Percentiles rank a stretch among this genome's conserved stretches.
Evolutionary conservation across 2,113 vertebrate genomes (phyloP).

Genomic region (Tinamus guttatus): DNA sequence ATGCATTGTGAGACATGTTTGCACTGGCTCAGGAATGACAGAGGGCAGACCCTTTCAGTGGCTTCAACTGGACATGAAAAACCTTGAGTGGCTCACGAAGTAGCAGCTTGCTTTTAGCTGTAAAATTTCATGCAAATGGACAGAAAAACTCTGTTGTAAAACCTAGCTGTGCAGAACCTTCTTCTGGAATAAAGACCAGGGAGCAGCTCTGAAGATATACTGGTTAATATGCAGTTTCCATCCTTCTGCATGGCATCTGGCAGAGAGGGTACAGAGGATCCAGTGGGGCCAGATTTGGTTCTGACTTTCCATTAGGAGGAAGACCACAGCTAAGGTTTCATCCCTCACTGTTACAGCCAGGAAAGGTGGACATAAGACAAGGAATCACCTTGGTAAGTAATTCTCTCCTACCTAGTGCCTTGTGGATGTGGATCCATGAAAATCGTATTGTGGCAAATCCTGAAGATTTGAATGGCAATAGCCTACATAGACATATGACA

Average conservation of each 20-base stretch:
- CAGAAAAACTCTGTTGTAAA: background rate
- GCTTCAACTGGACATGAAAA: background rate
- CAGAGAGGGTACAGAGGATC: background rate
- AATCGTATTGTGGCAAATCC: background rate
- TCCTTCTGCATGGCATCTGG: background rate
- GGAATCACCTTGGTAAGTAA: background rate
- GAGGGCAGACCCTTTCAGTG: background rate
- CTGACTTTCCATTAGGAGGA: background rate
- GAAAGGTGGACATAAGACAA: background rate
- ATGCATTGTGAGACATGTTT: no score
- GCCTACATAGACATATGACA: background rate
- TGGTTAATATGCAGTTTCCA: background rate
- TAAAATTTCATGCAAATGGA: background rate
- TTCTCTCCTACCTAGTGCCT: background rate
- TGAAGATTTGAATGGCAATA: background rate
- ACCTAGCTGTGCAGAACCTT: background rate
- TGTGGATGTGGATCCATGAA: background rate
- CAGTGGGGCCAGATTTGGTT: background rate
- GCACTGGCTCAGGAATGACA: background rate
- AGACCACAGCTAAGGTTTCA: background rate
- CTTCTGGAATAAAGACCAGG: background rate
- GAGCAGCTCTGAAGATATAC: background rate
- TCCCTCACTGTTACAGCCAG: background rate
- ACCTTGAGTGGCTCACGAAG: background rate
- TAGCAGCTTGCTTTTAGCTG: background rate